A percentile compares a stretch with the other conserved stretches of the same genome.
Evolutionary conservation across 1,140 invertebrate genomes (phyloP).

Genomic region (Euborellia annulipes): DNA sequence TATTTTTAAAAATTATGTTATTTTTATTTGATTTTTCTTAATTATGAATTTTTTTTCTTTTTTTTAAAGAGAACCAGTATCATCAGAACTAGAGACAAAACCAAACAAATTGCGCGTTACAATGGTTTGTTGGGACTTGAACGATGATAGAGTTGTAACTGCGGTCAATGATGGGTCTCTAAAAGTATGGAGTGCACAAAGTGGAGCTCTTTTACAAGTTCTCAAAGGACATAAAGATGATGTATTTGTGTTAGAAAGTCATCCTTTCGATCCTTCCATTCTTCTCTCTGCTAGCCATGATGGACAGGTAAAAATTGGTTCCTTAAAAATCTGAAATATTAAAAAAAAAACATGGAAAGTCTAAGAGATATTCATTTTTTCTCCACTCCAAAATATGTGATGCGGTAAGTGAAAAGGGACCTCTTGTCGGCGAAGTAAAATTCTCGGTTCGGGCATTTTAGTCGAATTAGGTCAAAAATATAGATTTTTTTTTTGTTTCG

Average conservation of each 20-base stretch:
- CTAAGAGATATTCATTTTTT: too few species aligned
- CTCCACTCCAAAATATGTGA: too few species aligned
- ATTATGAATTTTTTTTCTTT: too few species aligned
- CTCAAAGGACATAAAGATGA: slow-evolving; percentile 81
- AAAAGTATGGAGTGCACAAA: slow-evolving; percentile 77
- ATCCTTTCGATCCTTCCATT: slow-evolving; percentile 69
- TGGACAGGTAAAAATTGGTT: slow-evolving; percentile 59
- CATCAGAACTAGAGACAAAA: background rate
- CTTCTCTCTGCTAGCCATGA: slow-evolving; percentile 90
- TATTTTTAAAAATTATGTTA: background rate
- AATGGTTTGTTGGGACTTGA: slow-evolving; percentile 90
- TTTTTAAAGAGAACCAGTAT: slow-evolving; percentile 9
- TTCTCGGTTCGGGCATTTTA: too few species aligned
- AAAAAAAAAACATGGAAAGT: too few species aligned
- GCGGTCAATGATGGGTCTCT: slow-evolving; percentile 67
- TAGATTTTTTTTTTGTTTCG: too few species aligned
- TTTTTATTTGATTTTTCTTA: slow-evolving; percentile 1
- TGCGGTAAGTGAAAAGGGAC: too few species aligned
- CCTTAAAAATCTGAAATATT: too few species aligned
- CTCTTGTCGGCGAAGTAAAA: too few species aligned
- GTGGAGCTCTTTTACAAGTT: slow-evolving; percentile 45
- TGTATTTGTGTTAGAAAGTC: slow-evolving; percentile 84
- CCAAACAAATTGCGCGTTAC: slow-evolving; percentile 62
- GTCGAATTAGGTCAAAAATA: too few species aligned
- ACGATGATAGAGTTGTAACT: slow-evolving; percentile 77